Evolutionary conservation across 2,113 vertebrate genomes (phyloP).

Genomic region (Ramphastos sulfuratus): DNA sequence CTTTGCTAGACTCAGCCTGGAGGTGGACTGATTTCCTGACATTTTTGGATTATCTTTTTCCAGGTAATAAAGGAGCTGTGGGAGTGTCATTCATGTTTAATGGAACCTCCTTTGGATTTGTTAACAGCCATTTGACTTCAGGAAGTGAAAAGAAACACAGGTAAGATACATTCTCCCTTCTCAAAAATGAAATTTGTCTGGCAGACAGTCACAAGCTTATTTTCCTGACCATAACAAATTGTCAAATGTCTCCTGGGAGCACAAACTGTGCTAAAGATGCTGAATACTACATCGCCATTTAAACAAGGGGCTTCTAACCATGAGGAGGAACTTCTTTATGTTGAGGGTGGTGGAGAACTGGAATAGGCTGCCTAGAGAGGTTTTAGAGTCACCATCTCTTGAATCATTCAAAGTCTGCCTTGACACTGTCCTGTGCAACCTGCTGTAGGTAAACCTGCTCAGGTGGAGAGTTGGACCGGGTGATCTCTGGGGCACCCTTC

Average conservation of each 20-base stretch:
- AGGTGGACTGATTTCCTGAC: neutral
- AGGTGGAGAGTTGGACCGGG: too few relatives aligned
- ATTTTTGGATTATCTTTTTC: constrained; percentile 34
- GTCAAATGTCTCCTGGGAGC: neutral
- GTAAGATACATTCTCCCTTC: constrained; percentile 64
- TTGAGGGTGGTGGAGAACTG: too few relatives aligned
- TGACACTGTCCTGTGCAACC: too few relatives aligned
- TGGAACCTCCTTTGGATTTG: constrained; percentile 94
- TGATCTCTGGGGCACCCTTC: too few relatives aligned
- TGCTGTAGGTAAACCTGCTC: too few relatives aligned
- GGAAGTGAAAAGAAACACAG: constrained; percentile 97
- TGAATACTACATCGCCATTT: neutral
- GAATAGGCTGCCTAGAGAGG: too few relatives aligned
- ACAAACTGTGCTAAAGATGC: neutral
- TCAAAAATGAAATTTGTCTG: neutral
- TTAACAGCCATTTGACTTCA: constrained; percentile 97
- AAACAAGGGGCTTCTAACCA: neutral
- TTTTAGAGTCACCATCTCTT: too few relatives aligned
- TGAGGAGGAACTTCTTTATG: too few relatives aligned
- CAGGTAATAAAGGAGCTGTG: constrained; percentile 96
- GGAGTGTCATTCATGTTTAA: constrained; percentile 99
- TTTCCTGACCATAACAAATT: neutral
- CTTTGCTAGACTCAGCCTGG: neutral
- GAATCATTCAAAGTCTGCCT: too few relatives aligned
- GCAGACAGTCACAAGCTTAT: neutral